Percentiles rank a stretch among this genome's conserved stretches.
Conservation (phyloP, 37 sponge, comb jelly and placozoan genomes). For the Axinella damicornis region DNA sequence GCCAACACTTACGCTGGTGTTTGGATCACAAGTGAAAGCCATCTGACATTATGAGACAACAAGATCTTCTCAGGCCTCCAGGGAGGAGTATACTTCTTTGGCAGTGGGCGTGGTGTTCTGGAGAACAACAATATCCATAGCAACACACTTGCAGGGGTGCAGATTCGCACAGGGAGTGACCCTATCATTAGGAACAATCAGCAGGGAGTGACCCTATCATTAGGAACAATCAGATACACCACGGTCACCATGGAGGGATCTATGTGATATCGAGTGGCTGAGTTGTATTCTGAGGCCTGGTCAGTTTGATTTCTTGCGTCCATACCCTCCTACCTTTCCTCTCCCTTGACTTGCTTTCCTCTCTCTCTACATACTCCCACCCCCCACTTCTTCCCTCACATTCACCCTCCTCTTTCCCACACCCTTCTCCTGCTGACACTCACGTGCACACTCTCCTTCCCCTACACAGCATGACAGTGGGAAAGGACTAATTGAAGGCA, state of each 20-base stretch:
- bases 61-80: slow-evolving; percentile 81
- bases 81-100: slow-evolving; percentile 92
- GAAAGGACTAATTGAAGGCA: slow-evolving; percentile 76
- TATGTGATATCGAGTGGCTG: slow-evolving; percentile 77
- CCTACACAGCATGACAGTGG: slow-evolving; percentile 77
- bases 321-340: no score
- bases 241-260: slow-evolving; percentile 90
- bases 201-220: no score
- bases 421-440: no score
- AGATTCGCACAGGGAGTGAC: slow-evolving; percentile 85
- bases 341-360: no score
- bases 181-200: no score
- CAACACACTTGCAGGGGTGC: slow-evolving; percentile 87
- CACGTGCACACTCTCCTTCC: no score
- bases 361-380: no score
- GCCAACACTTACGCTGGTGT: slow-evolving; percentile 90
- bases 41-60: slow-evolving; percentile 81
- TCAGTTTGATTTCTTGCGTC: no score
- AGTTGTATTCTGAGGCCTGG: no score
- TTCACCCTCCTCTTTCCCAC: no score
- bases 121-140: slow-evolving; percentile 88
- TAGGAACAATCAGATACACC: slow-evolving; percentile 84
- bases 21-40: slow-evolving; percentile 89
- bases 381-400: no score
- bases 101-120: slow-evolving; percentile 80